These are phyloP conservation scores for Diorhabda carinulata DNA, from an alignment of 1,140 invertebrate genomes.

Conservation along the genomic window DNA sequence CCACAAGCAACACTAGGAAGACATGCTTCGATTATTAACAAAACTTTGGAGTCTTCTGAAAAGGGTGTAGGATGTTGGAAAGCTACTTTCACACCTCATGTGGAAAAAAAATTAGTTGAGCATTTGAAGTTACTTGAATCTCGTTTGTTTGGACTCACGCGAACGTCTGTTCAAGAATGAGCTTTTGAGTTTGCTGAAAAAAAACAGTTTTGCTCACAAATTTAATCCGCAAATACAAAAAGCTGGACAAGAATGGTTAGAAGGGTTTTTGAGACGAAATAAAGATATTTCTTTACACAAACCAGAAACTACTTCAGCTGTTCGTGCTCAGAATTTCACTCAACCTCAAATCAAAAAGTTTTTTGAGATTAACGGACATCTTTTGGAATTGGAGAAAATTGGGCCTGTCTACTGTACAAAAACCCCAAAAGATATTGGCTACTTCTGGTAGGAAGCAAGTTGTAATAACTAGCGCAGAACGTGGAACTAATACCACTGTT, in stretches of 20 bases:
- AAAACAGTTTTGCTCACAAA: conserved; percentile 9
- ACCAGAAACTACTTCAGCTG: conserved; percentile 33
- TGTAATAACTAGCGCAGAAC: conserved; percentile 37
- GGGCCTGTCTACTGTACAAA: conserved; percentile 38
- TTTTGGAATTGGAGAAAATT: conserved; percentile 41
- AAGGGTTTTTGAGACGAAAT: conserved; percentile 41
- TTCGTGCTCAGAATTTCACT: conserved; percentile 25
- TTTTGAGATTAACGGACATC: conserved; percentile 29
- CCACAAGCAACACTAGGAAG: conserved; percentile 33
- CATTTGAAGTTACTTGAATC: conserved; percentile 1
- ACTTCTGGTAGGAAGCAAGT: conserved; percentile 40
- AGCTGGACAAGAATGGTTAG: no score
- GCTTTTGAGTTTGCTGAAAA: conserved; percentile 15
- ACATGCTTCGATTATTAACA: conserved; percentile 25
- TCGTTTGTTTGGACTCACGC: conserved; percentile 6
- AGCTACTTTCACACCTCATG: not conserved
- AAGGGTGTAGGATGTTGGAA: not conserved
- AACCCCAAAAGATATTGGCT: conserved; percentile 41
- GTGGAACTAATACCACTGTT: conserved; percentile 32
- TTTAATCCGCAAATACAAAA: conserved; percentile 5
- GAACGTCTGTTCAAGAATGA: conserved; percentile 6
- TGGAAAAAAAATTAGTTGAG: no score
- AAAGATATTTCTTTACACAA: conserved; percentile 39
- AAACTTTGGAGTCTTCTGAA: conserved; percentile 5
- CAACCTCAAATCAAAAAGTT: conserved; percentile 21